A percentile compares a stretch with the other conserved stretches of the same genome.
Evolutionary conservation across 2,797 vertebrate species (phyloP).

Genomic region (Siniperca scherzeri): DNA sequence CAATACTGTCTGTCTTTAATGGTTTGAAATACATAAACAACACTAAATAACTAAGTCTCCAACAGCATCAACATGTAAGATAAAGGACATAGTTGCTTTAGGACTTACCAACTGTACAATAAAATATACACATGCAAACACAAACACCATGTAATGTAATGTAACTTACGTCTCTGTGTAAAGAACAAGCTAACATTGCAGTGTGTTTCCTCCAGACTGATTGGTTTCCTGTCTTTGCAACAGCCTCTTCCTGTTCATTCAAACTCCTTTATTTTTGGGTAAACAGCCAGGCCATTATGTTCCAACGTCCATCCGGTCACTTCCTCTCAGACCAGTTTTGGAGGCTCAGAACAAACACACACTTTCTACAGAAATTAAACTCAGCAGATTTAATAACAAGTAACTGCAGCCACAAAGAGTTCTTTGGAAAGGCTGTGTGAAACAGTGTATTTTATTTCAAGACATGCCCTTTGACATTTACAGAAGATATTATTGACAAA

Average conservation of each 20-base stretch:
- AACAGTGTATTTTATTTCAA: not conserved
- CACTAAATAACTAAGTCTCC: not conserved
- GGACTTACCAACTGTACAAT: not conserved
- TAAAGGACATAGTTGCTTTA: not conserved
- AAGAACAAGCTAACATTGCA: conserved; percentile 31
- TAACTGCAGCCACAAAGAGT: not conserved
- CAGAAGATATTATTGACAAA: not conserved
- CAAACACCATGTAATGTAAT: not conserved
- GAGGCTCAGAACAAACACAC: conserved; percentile 15
- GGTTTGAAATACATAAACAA: not conserved
- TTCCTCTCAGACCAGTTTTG: conserved; percentile 23
- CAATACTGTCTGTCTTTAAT: not conserved
- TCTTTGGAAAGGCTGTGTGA: not conserved
- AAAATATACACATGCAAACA: not conserved
- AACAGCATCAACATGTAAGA: not conserved
- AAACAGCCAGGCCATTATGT: conserved; percentile 62
- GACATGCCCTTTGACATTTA: not conserved
- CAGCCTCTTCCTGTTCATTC: conserved; percentile 73
- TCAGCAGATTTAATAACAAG: not conserved
- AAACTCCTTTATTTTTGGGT: conserved; percentile 53
- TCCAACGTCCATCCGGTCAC: conserved; percentile 45
- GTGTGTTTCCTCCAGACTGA: conserved; percentile 62
- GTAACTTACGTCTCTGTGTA: not conserved
- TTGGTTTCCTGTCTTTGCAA: conserved; percentile 71
- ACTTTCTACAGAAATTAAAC: not conserved